Conservation (phyloP, 2,888 invertebrate species). For the Argyresthia goedartella region DNA sequence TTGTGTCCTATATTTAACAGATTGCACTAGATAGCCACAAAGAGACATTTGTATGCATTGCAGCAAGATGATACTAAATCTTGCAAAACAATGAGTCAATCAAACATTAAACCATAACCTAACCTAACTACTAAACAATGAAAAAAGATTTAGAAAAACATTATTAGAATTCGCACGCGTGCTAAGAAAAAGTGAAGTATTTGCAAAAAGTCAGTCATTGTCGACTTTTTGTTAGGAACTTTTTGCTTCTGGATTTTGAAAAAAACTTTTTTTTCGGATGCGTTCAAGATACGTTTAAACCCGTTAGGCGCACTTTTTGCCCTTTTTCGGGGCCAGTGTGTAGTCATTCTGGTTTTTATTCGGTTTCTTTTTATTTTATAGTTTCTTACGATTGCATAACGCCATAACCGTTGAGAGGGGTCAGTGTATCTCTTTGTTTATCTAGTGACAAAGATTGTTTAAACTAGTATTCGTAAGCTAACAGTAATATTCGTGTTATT, state of each 20-base stretch:
- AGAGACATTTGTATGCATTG: too few species aligned
- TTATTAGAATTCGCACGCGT: conserved; percentile 53
- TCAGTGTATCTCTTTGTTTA: too few species aligned
- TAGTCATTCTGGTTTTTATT: conserved; percentile 31
- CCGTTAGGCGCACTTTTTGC: conserved; percentile 55
- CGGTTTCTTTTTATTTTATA: conserved; percentile 21
- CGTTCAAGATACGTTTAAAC: conserved; percentile 27
- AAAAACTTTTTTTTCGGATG: conserved; percentile 30
- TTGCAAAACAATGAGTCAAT: too few species aligned
- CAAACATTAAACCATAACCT: not conserved
- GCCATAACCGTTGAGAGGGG: too few species aligned
- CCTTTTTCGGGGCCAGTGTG: conserved; percentile 24
- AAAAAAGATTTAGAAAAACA: conserved; percentile 29
- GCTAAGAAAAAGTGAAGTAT: conserved; percentile 55
- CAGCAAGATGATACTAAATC: too few species aligned
- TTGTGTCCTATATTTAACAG: too few species aligned
- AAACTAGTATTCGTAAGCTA: too few species aligned
- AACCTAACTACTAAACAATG: not conserved
- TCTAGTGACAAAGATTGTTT: too few species aligned
- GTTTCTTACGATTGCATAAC: conserved; percentile 31
- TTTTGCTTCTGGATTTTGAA: conserved; percentile 54
- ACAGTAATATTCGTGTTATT: too few species aligned
- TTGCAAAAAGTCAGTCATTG: conserved; percentile 60
- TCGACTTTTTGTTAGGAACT: conserved; percentile 41
- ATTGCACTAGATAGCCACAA: too few species aligned